Conservation (phyloP, 2,113 vertebrate species). For the Gavia stellata region DNA sequence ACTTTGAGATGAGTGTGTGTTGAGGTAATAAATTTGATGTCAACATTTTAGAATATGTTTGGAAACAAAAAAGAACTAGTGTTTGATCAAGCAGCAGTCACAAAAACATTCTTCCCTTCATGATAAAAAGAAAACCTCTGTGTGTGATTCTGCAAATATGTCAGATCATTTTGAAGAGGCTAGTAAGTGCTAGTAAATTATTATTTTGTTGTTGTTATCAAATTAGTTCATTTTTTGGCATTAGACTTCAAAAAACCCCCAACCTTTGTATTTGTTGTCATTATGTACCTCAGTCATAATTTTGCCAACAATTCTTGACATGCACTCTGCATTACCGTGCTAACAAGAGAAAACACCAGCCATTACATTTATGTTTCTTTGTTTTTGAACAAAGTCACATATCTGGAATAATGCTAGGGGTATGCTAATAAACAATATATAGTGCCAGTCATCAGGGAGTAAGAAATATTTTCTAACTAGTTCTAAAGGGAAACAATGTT, state of each 20-base stretch:
- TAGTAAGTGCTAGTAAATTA: conserved; percentile 61
- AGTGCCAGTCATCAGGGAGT: conserved; percentile 76
- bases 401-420: conserved; percentile 72
- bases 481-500: conserved; percentile 80
- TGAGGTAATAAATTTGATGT: conserved; percentile 47
- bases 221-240: conserved; percentile 61
- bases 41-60: conserved; percentile 46
- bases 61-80: conserved; percentile 33
- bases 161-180: conserved; percentile 60
- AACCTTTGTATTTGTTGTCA: conserved; percentile 19
- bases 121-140: conserved; percentile 52
- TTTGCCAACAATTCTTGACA: conserved; percentile 67
- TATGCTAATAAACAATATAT: conserved; percentile 81
- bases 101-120: conserved; percentile 44
- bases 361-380: conserved; percentile 80
- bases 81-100: conserved; percentile 60
- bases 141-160: conserved; percentile 55
- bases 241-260: conserved; percentile 34
- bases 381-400: conserved; percentile 78
- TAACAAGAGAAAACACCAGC: conserved; percentile 79
- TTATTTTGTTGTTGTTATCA: conserved; percentile 61
- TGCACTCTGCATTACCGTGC: conserved; percentile 59
- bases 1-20: conserved; percentile 25
- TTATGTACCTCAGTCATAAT: conserved; percentile 72
- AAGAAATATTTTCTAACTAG: conserved; percentile 85